phyloP scores from a whole-genome alignment of 2,113 vertebrate genomes.

The Phaethon lepturus region DNA sequence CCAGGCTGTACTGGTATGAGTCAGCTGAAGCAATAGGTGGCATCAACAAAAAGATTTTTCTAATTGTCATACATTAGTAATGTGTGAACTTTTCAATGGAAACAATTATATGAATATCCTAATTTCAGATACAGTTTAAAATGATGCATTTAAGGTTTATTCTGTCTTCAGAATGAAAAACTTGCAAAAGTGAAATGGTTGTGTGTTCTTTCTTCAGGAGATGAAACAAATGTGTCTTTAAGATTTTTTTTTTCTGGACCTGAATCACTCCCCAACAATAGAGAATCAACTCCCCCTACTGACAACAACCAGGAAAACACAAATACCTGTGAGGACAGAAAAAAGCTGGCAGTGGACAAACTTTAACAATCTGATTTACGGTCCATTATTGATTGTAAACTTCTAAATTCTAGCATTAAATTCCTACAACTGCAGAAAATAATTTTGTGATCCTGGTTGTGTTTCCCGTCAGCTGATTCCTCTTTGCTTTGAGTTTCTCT shows the following conservation, averaged over 20 bases:
- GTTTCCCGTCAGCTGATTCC: slow-evolving; percentile 79
- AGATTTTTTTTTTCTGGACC: neutral
- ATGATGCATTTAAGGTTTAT: neutral
- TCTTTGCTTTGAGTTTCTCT: slow-evolving; percentile 69
- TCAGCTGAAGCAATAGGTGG: neutral
- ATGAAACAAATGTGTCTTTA: neutral
- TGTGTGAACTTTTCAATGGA: neutral
- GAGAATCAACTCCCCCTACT: slow-evolving; percentile 96
- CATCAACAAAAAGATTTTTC: neutral
- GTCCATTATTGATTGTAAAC: slow-evolving; percentile 80
- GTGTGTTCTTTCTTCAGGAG: neutral
- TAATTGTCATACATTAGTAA: neutral
- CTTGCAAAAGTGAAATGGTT: neutral
- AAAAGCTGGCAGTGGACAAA: slow-evolving; percentile 67
- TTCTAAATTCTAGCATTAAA: slow-evolving; percentile 80
- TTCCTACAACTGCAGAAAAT: slow-evolving; percentile 78
- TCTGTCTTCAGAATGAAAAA: neutral
- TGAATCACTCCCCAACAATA: slow-evolving; percentile 79
- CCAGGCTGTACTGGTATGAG: neutral
- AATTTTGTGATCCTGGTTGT: slow-evolving; percentile 66
- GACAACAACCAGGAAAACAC: slow-evolving; percentile 81
- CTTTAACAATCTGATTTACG: slow-evolving; percentile 79
- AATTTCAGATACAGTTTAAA: neutral
- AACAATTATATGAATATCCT: neutral
- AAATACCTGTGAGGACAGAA: slow-evolving; percentile 59